A percentile compares a stretch with the other conserved stretches of the same genome.
phyloP scores from a whole-genome alignment of 1,140 invertebrate genomes.

The Apocrypta bakeri region DNA sequence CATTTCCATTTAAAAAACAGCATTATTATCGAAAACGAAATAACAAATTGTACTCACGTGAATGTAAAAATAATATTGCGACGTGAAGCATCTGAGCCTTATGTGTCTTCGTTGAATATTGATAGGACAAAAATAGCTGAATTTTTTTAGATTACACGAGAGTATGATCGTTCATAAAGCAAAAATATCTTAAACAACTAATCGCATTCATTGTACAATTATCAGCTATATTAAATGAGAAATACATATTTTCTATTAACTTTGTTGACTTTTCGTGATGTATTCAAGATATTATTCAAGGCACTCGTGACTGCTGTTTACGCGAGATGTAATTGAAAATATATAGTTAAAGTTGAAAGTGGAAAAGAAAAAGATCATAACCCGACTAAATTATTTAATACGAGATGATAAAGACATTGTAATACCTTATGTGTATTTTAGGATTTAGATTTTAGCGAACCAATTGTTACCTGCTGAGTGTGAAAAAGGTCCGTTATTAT shows the following conservation, averaged over 20 bases:
- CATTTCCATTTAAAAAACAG: neutral
- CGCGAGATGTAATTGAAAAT: neutral
- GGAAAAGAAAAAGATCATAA: neutral
- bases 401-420: conserved; percentile 1
- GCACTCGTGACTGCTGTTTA: neutral
- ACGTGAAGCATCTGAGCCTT: neutral
- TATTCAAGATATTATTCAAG: neutral
- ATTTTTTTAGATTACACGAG: neutral
- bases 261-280: conserved; percentile 10
- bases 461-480: conserved; percentile 69
- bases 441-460: conserved; percentile 46
- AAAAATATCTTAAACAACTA: neutral
- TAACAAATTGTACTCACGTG: neutral
- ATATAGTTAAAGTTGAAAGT: neutral
- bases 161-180: too few species aligned
- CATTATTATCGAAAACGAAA: neutral
- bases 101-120: neutral
- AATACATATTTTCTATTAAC: conserved; percentile 13
- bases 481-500: conserved; percentile 59
- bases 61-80: neutral
- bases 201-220: neutral
- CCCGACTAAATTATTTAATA: neutral
- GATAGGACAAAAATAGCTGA: neutral
- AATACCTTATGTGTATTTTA: conserved; percentile 40
- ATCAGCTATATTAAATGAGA: neutral